A percentile compares a stretch with the other conserved stretches of the same genome.
phyloP scores from a whole-genome alignment of 2,888 invertebrate genomes.

The Pseudococcus longispinus region DNA sequence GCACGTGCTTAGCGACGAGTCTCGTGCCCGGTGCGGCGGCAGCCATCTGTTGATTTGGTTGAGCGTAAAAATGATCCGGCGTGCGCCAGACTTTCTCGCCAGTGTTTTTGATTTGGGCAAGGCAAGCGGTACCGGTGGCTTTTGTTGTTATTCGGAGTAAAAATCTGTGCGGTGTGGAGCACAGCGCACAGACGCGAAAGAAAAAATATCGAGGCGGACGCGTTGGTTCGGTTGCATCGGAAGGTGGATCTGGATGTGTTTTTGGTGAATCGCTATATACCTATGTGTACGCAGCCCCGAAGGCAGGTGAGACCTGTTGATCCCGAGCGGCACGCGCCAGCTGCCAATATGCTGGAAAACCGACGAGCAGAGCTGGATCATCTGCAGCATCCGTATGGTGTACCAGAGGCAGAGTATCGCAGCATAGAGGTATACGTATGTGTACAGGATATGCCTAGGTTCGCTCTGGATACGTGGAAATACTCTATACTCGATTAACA shows the following conservation, averaged over 20 bases:
- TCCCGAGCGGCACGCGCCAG: slow-evolving; percentile 53
- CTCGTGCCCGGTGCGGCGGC: not conserved
- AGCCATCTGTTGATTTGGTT: not conserved
- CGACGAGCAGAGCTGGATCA: slow-evolving; percentile 15
- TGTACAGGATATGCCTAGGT: not conserved
- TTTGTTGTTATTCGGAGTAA: not conserved
- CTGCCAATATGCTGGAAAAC: slow-evolving; percentile 39
- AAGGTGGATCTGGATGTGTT: slow-evolving; percentile 20
- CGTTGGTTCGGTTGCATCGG: not conserved
- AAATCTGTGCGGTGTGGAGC: not conserved
- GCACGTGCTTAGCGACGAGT: not conserved
- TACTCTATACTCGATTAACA: not conserved
- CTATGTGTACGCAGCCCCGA: slow-evolving; percentile 30
- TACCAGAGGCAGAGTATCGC: not conserved
- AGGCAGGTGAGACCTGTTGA: slow-evolving; percentile 56
- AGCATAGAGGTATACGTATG: not conserved
- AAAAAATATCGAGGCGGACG: not conserved
- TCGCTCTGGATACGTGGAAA: not conserved
- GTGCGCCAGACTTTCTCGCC: not conserved
- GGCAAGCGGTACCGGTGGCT: not conserved
- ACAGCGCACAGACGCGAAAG: not conserved
- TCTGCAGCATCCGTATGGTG: slow-evolving; percentile 51
- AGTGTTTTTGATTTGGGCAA: not conserved
- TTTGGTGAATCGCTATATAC: not conserved
- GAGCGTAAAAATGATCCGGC: not conserved